phyloP scores from a whole-genome alignment of 1,140 invertebrate species.

The Apis mellifera region DNA sequence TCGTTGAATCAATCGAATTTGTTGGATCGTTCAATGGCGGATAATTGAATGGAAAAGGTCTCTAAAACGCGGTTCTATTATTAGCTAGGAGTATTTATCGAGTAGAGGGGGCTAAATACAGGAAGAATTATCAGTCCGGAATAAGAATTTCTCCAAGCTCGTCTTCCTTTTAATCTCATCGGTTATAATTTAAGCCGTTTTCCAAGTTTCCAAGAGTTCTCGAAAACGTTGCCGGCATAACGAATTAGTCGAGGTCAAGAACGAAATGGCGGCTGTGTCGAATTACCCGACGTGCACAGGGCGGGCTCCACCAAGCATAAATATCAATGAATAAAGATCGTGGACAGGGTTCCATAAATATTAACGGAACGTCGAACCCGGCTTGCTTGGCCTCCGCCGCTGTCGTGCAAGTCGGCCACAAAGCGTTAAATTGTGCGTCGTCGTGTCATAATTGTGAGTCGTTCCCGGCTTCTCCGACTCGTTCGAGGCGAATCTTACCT shows the following conservation, averaged over 20 bases:
- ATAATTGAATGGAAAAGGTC: too few relatives aligned
- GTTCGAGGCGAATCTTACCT: slow-evolving; percentile 15
- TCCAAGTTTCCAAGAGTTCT: not conserved
- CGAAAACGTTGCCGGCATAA: not conserved
- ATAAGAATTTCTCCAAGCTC: not conserved
- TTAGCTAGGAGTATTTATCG: not conserved
- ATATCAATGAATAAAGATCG: slow-evolving; percentile 43
- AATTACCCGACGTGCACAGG: not conserved
- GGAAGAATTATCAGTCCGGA: not conserved
- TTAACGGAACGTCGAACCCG: slow-evolving; percentile 33
- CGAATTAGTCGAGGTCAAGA: slow-evolving; percentile 19
- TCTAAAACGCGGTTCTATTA: not conserved
- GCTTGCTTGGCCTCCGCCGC: not conserved
- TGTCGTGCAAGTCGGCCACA: not conserved
- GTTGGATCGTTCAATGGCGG: too few relatives aligned
- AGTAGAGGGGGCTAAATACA: too few relatives aligned
- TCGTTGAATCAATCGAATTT: too few relatives aligned
- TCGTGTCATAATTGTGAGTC: not conserved
- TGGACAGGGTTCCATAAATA: slow-evolving; percentile 28
- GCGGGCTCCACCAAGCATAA: not conserved
- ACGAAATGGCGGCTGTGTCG: not conserved
- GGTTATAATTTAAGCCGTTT: not conserved
- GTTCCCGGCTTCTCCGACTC: not conserved
- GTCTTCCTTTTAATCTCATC: not conserved
- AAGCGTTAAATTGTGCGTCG: slow-evolving; percentile 28